These are phyloP conservation scores for Drepanosiphum platanoidis DNA, from an alignment of 2,888 invertebrate genomes.

Conservation along the genomic window DNA sequence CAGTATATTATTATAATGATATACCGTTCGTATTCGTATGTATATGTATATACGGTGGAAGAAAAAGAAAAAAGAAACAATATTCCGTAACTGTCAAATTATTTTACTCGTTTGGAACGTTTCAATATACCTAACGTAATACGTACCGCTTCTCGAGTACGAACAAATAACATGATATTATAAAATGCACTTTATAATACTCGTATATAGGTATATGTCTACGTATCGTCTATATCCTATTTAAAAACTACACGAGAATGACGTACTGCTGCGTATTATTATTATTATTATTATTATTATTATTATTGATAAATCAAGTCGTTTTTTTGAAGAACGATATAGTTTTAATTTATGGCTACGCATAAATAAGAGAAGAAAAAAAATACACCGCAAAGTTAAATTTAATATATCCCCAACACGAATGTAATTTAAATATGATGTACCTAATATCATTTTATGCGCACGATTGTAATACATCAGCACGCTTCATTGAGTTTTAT, in stretches of 20 bases:
- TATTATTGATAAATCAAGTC: neutral
- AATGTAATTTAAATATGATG: slow-evolving; percentile 38
- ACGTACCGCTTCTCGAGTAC: neutral
- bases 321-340: neutral
- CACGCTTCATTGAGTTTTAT: neutral
- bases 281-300: too few species aligned
- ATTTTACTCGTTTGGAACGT: neutral
- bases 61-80: too few species aligned
- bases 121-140: neutral
- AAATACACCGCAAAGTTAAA: neutral
- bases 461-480: slow-evolving; percentile 20
- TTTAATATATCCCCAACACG: slow-evolving; percentile 41
- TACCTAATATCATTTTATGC: slow-evolving; percentile 31
- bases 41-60: too few species aligned
- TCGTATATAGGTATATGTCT: too few species aligned
- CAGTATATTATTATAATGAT: too few species aligned
- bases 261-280: too few species aligned
- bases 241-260: too few species aligned
- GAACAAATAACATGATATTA: neutral
- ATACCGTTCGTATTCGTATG: too few species aligned
- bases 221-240: too few species aligned
- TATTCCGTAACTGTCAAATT: neutral
- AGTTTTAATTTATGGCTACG: slow-evolving; percentile 1
- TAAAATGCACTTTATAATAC: neutral
- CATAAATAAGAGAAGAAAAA: slow-evolving; percentile 9